Percentiles rank a stretch among this genome's conserved stretches.
phyloP scores from a whole-genome alignment of 2,888 invertebrate species.

The Abrostola tripartita region DNA sequence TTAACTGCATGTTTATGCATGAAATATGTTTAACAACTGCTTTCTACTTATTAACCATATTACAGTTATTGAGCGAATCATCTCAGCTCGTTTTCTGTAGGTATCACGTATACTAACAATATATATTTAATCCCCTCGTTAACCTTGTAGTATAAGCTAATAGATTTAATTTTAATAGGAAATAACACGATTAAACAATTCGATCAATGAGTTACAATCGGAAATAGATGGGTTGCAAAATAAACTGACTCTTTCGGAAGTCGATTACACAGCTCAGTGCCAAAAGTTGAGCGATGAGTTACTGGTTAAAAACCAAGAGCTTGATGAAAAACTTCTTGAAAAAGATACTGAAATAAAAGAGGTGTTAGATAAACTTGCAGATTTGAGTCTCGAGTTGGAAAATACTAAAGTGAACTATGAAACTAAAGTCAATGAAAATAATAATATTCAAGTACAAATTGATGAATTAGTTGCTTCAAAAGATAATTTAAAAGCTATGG shows the following conservation, averaged over 20 bases:
- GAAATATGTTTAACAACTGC: constrained; percentile 9
- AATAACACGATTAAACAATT: constrained; percentile 61
- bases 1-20: constrained; percentile 27
- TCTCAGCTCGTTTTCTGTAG: constrained; percentile 10
- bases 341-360: constrained; percentile 72
- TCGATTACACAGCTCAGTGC: constrained; percentile 59
- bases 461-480: constrained; percentile 58
- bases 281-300: constrained; percentile 66
- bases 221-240: constrained; percentile 70
- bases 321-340: constrained; percentile 61
- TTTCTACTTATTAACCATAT: constrained; percentile 22
- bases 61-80: constrained; percentile 3
- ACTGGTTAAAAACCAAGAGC: constrained; percentile 61
- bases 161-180: constrained; percentile 67
- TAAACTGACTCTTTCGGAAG: constrained; percentile 67
- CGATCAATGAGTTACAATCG: constrained; percentile 67
- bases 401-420: constrained; percentile 58
- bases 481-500: constrained; percentile 42
- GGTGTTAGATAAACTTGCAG: constrained; percentile 61
- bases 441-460: constrained; percentile 59
- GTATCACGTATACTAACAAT: constrained; percentile 11
- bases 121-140: background rate
- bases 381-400: constrained; percentile 63
- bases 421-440: constrained; percentile 55
- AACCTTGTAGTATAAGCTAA: too few species aligned